These are phyloP conservation scores for Willowsia nigromaculata DNA, from an alignment of 2,888 invertebrate species.

Conservation along the genomic window DNA sequence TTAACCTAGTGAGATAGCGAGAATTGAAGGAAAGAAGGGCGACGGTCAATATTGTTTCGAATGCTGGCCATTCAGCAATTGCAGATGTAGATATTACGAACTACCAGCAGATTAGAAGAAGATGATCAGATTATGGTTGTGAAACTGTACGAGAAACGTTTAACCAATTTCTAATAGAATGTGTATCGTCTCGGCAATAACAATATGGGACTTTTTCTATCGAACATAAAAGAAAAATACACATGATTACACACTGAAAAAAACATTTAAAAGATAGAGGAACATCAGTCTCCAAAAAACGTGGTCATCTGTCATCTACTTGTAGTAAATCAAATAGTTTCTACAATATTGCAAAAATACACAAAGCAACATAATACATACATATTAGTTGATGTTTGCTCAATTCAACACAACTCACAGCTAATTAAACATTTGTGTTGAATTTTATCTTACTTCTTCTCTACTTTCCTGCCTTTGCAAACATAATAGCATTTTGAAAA, in stretches of 20 bases:
- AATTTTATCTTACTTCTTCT: conserved; percentile 5
- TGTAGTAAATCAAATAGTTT: not conserved
- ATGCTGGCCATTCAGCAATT: conserved; percentile 43
- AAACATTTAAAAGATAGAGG: too few species aligned
- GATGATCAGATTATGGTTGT: conserved; percentile 10
- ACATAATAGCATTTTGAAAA: not conserved
- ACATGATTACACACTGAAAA: too few species aligned
- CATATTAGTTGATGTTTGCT: not conserved
- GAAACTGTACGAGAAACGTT: not conserved
- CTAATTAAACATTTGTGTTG: conserved; percentile 22
- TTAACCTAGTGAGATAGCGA: conserved; percentile 4
- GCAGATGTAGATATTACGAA: not conserved
- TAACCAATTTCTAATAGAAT: not conserved
- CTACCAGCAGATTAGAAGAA: conserved; percentile 7
- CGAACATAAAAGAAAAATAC: not conserved
- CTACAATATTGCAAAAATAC: not conserved
- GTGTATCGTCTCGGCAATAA: not conserved
- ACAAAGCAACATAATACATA: not conserved
- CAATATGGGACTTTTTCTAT: not conserved
- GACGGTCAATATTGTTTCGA: conserved; percentile 61
- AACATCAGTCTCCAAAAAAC: not conserved
- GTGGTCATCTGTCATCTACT: not conserved
- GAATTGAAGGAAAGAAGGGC: not conserved
- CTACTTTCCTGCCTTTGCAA: not conserved
- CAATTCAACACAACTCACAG: conserved; percentile 8